phyloP scores from a whole-genome alignment of 92 coral and sea anemone species.

The Palythoa caribaeorum region DNA sequence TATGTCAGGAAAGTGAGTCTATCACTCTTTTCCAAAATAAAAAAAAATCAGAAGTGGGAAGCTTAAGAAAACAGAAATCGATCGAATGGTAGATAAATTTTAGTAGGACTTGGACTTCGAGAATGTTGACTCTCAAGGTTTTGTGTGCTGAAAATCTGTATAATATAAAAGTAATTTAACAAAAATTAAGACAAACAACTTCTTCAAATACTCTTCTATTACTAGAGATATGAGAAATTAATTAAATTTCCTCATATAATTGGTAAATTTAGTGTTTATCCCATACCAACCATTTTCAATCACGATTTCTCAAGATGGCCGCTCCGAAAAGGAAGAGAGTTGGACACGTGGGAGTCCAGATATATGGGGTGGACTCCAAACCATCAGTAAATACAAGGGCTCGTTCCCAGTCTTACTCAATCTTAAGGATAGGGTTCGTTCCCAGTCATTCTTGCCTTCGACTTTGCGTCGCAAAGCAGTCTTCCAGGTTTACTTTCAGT shows the following conservation, averaged over 20 bases:
- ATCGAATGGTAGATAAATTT: neutral
- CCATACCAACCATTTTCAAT: constrained; percentile 36
- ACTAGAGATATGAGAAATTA: neutral
- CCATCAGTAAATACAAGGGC: neutral
- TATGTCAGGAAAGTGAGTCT: neutral
- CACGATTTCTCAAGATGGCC: constrained; percentile 40
- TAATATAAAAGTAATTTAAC: neutral
- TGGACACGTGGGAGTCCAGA: constrained; percentile 28
- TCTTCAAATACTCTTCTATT: neutral
- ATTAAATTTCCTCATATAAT: neutral
- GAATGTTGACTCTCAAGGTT: neutral
- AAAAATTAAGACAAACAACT: neutral
- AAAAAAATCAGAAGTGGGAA: neutral
- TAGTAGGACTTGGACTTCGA: neutral
- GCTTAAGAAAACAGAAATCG: neutral
- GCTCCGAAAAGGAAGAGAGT: constrained; percentile 29
- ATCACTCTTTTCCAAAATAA: neutral
- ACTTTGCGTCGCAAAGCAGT: neutral
- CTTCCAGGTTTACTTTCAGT: neutral
- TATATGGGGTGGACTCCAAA: constrained; percentile 32
- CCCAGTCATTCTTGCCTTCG: neutral
- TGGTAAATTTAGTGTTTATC: neutral
- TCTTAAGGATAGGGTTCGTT: neutral
- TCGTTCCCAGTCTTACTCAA: neutral
- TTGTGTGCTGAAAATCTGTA: neutral